phyloP scores from a whole-genome alignment of 2,797 vertebrate species.

The Tiaroga cobitis region DNA sequence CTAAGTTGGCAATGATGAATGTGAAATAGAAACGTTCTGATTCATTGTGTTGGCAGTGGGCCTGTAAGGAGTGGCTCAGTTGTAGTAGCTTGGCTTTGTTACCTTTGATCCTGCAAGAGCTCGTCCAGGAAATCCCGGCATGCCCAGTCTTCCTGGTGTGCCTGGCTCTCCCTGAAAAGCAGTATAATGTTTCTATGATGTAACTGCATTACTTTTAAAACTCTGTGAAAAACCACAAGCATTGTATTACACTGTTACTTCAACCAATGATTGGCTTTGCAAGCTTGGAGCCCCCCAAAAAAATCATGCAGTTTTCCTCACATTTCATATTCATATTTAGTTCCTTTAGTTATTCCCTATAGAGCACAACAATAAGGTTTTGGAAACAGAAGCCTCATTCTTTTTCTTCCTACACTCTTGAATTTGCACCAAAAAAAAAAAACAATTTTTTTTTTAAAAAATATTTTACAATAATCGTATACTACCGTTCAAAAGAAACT shows the following conservation, averaged over 20 bases:
- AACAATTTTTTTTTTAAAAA: background rate
- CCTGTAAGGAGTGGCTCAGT: conserved; percentile 46
- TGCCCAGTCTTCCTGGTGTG: conserved; percentile 80
- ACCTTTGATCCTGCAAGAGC: conserved; percentile 89
- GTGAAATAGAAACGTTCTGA: conserved; percentile 36
- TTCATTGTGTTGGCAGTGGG: conserved; percentile 47
- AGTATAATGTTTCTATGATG: background rate
- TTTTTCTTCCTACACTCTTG: background rate
- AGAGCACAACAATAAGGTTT: background rate
- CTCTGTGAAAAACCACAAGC: background rate
- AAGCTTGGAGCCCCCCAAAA: conserved; percentile 1
- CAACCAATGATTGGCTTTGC: background rate
- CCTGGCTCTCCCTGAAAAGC: conserved; percentile 87
- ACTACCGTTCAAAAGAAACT: background rate
- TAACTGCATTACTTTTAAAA: background rate
- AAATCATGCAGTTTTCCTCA: background rate
- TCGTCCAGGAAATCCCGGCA: conserved; percentile 85
- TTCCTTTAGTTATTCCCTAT: background rate
- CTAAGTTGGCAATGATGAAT: conserved; percentile 40
- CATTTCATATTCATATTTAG: background rate
- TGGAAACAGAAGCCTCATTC: background rate
- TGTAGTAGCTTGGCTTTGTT: conserved; percentile 59
- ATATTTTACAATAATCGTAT: background rate
- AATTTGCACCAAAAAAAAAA: too few species aligned
- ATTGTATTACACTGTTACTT: background rate